Base-by-base conservation (phyloP, 2,888 invertebrate genomes). In the Fragum whitleyi region DNA sequence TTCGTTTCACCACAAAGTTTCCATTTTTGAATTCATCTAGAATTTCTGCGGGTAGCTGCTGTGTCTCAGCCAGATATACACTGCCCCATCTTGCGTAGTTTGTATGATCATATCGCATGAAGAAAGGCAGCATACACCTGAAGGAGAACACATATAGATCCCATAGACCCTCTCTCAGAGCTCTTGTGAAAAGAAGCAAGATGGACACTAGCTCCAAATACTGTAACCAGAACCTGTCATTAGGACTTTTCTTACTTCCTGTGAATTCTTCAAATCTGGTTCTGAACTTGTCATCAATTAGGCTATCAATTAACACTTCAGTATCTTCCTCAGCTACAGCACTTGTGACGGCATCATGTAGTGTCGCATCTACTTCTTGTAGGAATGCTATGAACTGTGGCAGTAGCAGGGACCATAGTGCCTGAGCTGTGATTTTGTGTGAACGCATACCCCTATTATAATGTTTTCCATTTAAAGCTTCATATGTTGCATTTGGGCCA, bases 81-180 rank as follows among this genome's bases (percentile, higher is more conserved):
- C 81, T 73, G 0, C 84, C 83, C 81, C 81, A 85, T 62, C 83
- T 55, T 11, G 79, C 69, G 65, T 85, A 81, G 29, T 85, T 81
- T 11, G 11, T 23, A 36, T 85, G 84, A 59, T 82, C 81, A 67
- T 79, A 85, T 5, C 29, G 51, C 16, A 78, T 72, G 1, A 82
- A 16, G 65, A 74, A 85, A 23, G 81, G 79, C 36, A 85, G 55
- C 79, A 86, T 82, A 0, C 65, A 73, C 9, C 70, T 39, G 61
- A 79, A 86, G 6, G 81, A 28, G 19, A 74, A 65, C 7, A 86
- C 39, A 59, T 81, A 77, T 2, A 86, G 67, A 32, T 57, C 3
- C 84, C 84, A 79, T 51, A 74, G 78, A 3, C 84, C 81, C 42
- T 81, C 77, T 47, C 81, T 28, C 16, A 74, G 51, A 9, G 81